Base-by-base conservation (phyloP, 2,888 invertebrate genomes). In the Thymelicus sylvestris region DNA sequence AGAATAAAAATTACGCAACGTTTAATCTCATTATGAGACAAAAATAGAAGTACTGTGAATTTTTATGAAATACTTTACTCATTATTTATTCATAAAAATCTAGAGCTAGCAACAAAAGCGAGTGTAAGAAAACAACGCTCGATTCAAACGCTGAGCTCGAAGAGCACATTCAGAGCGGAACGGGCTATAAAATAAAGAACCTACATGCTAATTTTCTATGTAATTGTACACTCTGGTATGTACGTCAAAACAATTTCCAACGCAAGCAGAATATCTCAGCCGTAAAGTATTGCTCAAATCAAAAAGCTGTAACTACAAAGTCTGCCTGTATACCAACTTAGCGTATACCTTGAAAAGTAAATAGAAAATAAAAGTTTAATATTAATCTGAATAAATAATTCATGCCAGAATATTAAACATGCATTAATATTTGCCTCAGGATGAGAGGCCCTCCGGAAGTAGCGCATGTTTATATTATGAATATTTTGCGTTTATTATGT, bases 191-290 rank as follows among this genome's bases (percentile, higher is more conserved):
- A 70, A 89, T 90, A 92, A 91, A 90, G 85, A 88, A 90, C 88
- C 90, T 86, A 87, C 92, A 93, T 93, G 92, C 91, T 92, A 92
- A 92, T 93, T 87, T 88, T 86, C 83, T 83, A 82, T 85, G 83
- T 89, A 86, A 87, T 86, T 86, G 85, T 85, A 86, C 81, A 85
- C 81, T 80, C 77, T 81, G 79, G 79, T 78, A 79, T 81, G 81
- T 83, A 70, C 70, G 83, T 79, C 86, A 82, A 86, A 86, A 90
- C 86, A 86, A 88, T 89, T 84, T 88, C 84, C 85, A 87, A 88
- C 84, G 86, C 87, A 87, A 91, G 89, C 89, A 83, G 80, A 75
- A 80, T 79, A 80, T 83, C 85, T 89, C 88, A 89, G 86, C 86
- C 88, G 86, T 89, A 85, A 89, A 88, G 78, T 75, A 80, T 82